phyloP scores from a whole-genome alignment of 2,888 invertebrate genomes.

The Lysandra bellargus region DNA sequence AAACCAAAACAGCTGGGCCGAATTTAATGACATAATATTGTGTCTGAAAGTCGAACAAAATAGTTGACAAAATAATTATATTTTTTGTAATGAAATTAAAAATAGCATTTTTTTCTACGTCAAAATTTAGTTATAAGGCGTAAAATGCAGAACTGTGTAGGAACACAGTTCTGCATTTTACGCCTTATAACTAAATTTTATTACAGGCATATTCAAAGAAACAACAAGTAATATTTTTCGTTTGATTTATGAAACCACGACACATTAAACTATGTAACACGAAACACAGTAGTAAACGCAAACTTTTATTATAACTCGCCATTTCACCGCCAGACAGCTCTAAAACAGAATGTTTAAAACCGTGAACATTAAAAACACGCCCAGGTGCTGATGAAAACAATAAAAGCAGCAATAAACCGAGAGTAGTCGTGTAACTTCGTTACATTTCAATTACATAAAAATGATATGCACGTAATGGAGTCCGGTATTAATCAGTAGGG shows the following conservation, averaged over 20 bases:
- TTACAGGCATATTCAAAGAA: no score
- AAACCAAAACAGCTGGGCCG: no score
- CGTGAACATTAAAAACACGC: constrained; percentile 22
- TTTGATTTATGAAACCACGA: background rate
- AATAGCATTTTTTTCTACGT: no score
- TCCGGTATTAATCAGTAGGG: constrained; percentile 76
- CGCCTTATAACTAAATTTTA: no score
- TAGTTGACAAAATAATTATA: no score
- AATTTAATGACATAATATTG: no score
- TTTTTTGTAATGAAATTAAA: no score
- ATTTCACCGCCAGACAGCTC: constrained; percentile 9
- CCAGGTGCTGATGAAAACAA: constrained; percentile 30
- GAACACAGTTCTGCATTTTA: no score
- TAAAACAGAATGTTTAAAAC: constrained; percentile 12
- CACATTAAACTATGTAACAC: background rate
- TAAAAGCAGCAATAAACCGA: constrained; percentile 33
- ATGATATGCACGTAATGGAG: constrained; percentile 51
- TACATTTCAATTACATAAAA: constrained; percentile 61
- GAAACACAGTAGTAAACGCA: background rate
- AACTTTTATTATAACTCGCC: constrained; percentile 4
- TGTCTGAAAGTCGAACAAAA: no score
- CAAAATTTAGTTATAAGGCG: no score
- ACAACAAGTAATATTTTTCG: background rate
- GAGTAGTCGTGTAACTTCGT: constrained; percentile 45
- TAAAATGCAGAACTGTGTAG: no score